These are phyloP conservation scores for Ctenoplectra terminalis DNA, from an alignment of 1,140 invertebrate species.

Conservation along the genomic window DNA sequence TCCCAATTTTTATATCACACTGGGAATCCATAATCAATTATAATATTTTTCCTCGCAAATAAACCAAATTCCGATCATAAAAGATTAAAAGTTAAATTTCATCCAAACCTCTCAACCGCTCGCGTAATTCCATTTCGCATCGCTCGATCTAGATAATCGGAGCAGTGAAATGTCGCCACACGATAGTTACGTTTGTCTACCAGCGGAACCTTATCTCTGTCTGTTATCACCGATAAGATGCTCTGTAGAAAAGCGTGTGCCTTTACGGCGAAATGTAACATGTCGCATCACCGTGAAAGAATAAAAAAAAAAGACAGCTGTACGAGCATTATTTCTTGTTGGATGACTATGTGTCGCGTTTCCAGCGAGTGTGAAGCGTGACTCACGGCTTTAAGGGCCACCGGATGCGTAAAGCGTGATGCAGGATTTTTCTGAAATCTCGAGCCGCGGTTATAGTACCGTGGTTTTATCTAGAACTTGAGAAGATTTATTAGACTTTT, in stretches of 20 bases:
- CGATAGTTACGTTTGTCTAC: slow-evolving; percentile 36
- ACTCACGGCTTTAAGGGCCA: slow-evolving; percentile 31
- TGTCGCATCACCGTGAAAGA: no score
- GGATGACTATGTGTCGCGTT: neutral
- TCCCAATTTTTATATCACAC: no score
- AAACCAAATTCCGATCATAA: no score
- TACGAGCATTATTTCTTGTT: no score
- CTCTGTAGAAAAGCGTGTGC: neutral
- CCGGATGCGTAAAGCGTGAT: slow-evolving; percentile 40
- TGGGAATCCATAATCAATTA: no score
- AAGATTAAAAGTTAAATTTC: no score
- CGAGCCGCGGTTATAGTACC: neutral
- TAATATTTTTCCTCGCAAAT: no score
- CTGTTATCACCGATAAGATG: slow-evolving; percentile 60
- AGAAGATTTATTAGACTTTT: neutral
- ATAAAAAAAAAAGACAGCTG: no score
- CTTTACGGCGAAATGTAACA: neutral
- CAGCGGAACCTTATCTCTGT: slow-evolving; percentile 40
- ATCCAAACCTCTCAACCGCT: neutral
- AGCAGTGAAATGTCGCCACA: slow-evolving; percentile 7
- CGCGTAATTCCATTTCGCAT: neutral
- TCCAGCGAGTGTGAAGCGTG: slow-evolving; percentile 3
- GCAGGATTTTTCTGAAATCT: slow-evolving; percentile 27
- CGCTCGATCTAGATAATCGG: slow-evolving; percentile 4
- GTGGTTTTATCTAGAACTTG: neutral